A percentile compares a stretch with the other conserved stretches of the same genome.
These are phyloP conservation scores for Enteromius treurensis DNA, from an alignment of 2,797 vertebrate genomes.

Conservation along the genomic window DNA sequence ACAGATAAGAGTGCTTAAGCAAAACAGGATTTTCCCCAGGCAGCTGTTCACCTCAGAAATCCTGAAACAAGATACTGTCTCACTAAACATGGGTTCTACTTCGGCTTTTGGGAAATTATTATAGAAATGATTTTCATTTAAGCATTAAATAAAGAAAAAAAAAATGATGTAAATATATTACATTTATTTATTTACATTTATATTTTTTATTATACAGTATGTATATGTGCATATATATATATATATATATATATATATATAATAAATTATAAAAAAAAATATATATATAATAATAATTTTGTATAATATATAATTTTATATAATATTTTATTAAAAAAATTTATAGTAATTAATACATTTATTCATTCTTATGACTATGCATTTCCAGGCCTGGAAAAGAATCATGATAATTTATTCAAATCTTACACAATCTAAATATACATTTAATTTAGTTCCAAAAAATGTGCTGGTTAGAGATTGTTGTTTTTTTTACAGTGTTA, in stretches of 20 bases:
- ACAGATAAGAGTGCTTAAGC: neutral
- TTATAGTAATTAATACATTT: neutral
- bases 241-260: too few species aligned
- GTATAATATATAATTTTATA: too few species aligned
- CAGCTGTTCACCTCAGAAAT: neutral
- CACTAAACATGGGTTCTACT: neutral
- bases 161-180: too few species aligned
- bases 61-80: neutral
- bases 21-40: neutral
- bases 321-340: too few species aligned
- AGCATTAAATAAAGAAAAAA: too few species aligned
- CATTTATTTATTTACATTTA: too few species aligned
- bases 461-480: neutral
- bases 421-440: neutral
- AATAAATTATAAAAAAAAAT: too few species aligned
- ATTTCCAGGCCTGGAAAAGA: neutral
- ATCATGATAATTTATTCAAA: neutral
- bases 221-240: too few species aligned
- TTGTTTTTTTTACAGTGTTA: neutral
- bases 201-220: too few species aligned
- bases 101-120: neutral
- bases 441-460: neutral
- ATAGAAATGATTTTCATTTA: neutral
- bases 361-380: neutral
- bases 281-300: too few species aligned